phyloP scores from a whole-genome alignment of 1,140 invertebrate genomes.

The Nilaparvata lugens region DNA sequence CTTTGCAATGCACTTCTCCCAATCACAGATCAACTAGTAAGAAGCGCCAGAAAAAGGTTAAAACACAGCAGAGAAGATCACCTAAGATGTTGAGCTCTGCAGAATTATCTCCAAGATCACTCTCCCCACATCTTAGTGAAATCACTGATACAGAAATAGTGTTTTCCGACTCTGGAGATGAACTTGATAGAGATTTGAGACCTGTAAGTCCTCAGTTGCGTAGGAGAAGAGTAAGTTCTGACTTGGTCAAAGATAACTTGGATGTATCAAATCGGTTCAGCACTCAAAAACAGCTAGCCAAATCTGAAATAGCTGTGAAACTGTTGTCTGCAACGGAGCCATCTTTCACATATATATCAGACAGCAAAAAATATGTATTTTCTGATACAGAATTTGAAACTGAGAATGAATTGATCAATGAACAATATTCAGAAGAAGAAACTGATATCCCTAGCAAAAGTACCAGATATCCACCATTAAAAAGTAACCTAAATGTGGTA shows the following conservation, averaged over 20 bases:
- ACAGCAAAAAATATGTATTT: neutral
- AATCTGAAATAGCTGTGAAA: neutral
- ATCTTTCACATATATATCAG: neutral
- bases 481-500: no score
- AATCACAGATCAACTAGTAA: no score
- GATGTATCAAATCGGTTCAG: neutral
- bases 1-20: neutral
- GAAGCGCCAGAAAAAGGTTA: slow-evolving; percentile 7
- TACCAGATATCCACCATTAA: no score
- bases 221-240: neutral
- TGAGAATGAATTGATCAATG: neutral
- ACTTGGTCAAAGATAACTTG: neutral
- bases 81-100: no score
- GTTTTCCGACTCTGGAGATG: slow-evolving; percentile 29
- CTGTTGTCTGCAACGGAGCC: neutral
- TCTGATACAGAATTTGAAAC: neutral
- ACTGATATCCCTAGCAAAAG: neutral
- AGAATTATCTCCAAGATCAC: slow-evolving; percentile 13
- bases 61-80: neutral
- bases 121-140: slow-evolving; percentile 20
- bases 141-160: slow-evolving; percentile 32
- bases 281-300: neutral
- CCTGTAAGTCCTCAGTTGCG: slow-evolving; percentile 14
- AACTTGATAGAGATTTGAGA: slow-evolving; percentile 12
- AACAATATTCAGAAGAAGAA: neutral